Conservation (phyloP, 2,888 invertebrate genomes). For the Tethea ocularis region DNA sequence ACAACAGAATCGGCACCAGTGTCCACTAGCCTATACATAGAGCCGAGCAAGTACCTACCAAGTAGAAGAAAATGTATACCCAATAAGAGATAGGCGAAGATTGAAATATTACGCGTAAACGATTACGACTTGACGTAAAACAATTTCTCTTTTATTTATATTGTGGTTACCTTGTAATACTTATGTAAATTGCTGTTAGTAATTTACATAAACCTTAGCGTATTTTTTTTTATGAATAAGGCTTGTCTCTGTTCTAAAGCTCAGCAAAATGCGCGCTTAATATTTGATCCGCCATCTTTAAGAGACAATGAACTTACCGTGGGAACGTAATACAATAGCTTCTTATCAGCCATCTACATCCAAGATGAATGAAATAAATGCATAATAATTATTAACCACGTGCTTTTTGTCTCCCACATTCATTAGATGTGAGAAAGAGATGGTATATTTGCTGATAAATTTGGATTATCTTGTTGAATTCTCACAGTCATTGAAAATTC, state of each 20-base stretch:
- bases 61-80: too few relatives aligned
- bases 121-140: not conserved
- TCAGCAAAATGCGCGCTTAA: not conserved
- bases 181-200: not conserved
- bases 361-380: not conserved
- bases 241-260: not conserved
- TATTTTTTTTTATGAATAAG: not conserved
- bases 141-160: not conserved
- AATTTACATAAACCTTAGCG: not conserved
- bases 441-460: not conserved
- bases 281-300: not conserved
- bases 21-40: too few relatives aligned
- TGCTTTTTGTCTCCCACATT: constrained; percentile 1
- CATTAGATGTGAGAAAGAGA: constrained; percentile 2
- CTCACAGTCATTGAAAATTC: not conserved
- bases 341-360: not conserved
- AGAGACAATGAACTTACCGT: not conserved
- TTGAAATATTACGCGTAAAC: not conserved
- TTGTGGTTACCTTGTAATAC: not conserved
- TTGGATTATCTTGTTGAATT: not conserved
- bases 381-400: not conserved
- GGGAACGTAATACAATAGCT: not conserved
- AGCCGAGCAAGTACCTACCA: too few relatives aligned
- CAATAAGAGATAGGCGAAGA: too few relatives aligned
- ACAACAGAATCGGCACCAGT: too few relatives aligned